phyloP scores from a whole-genome alignment of 2,888 invertebrate genomes.

The Ochropleura plecta region DNA sequence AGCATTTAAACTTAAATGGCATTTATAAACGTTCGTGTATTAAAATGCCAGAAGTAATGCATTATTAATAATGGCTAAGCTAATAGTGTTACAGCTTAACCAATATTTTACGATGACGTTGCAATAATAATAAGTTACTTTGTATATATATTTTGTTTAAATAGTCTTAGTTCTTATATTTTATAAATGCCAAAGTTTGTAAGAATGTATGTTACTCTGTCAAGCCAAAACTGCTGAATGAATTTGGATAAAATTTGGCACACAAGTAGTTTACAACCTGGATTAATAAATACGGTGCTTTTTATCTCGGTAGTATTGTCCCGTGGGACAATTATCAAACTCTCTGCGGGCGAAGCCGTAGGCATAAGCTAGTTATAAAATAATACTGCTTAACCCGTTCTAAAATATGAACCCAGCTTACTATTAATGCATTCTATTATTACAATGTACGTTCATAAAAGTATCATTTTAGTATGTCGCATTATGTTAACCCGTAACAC shows the following conservation, averaged over 20 bases:
- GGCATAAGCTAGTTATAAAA: neutral
- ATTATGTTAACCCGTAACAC: slow-evolving; percentile 53
- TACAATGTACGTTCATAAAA: slow-evolving; percentile 51
- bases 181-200: no score
- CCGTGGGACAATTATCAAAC: no score
- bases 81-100: slow-evolving; percentile 12
- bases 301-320: no score
- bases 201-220: no score
- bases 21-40: slow-evolving; percentile 38
- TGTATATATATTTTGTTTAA: neutral
- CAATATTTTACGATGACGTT: neutral
- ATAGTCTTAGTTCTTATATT: no score
- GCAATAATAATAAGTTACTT: neutral
- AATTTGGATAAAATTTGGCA: no score
- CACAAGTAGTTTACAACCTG: no score
- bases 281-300: no score
- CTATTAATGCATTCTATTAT: slow-evolving; percentile 38
- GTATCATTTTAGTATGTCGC: slow-evolving; percentile 54
- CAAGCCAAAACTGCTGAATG: no score
- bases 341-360: no score
- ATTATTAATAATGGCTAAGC: slow-evolving; percentile 29
- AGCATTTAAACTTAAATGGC: slow-evolving; percentile 43
- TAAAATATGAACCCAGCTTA: slow-evolving; percentile 22
- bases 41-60: slow-evolving; percentile 47
- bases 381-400: slow-evolving; percentile 23